These are phyloP conservation scores for Scortum barcoo DNA, from an alignment of 2,113 vertebrate species.

Conservation along the genomic window DNA sequence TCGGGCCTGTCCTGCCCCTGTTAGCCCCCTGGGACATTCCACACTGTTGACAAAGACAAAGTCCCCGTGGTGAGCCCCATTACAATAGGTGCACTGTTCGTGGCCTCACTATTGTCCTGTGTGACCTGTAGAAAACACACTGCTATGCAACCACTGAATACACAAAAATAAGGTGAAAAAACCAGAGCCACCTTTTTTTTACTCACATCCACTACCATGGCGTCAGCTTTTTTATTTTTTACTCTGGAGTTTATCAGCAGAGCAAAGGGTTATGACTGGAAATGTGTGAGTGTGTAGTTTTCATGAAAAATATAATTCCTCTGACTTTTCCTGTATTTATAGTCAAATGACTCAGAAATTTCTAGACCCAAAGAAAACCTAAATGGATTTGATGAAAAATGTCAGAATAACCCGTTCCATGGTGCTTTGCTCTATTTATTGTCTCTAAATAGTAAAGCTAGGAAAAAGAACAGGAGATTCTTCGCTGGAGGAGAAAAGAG, in stretches of 20 bases:
- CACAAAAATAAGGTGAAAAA: conserved; percentile 82
- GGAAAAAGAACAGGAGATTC: not conserved
- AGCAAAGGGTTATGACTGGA: not conserved
- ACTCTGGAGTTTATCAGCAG: conserved; percentile 55
- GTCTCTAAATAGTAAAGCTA: not conserved
- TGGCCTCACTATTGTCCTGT: conserved; percentile 86
- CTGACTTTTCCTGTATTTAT: not conserved
- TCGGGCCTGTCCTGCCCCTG: conserved; percentile 43
- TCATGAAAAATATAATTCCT: not conserved
- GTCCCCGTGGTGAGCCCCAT: conserved; percentile 84
- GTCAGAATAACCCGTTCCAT: not conserved
- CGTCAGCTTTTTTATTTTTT: conserved; percentile 80
- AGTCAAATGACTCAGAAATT: not conserved
- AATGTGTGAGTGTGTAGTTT: conserved; percentile 9
- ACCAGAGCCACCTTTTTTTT: conserved; percentile 76
- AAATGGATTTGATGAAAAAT: conserved; percentile 2
- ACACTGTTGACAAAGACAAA: conserved; percentile 90
- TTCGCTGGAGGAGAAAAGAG: not conserved
- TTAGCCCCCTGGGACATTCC: conserved; percentile 88
- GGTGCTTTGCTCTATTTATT: not conserved
- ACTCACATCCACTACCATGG: conserved; percentile 39
- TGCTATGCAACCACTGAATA: conserved; percentile 69
- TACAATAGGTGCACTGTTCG: conserved; percentile 87
- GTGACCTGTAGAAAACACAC: conserved; percentile 87
- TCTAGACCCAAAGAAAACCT: not conserved